Evolutionary conservation across 2,888 invertebrate species (phyloP), one percentile per base, ranked within the genome.

Genomic region (Cephus pulcher): DNA sequence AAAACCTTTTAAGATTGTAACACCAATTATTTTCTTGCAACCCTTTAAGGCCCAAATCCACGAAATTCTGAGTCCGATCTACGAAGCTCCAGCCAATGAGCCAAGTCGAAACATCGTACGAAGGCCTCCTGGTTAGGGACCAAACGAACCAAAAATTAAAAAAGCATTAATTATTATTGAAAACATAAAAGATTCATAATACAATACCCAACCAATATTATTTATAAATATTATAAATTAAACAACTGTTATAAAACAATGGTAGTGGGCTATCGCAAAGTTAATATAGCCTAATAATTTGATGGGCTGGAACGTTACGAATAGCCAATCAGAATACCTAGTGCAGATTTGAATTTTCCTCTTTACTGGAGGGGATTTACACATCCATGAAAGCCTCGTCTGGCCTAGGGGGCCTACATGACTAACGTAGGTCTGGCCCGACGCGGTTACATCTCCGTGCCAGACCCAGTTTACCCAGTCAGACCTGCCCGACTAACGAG

Each of bases 401-500:
- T 56, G 56, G 23, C 56, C 56, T 56, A 56, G 56, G 56, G 56
- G 56, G 56, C 56, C 23, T 56, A 2, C 56, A 56, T 23, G 9
- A 15, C 56, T 23, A 9, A 68, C 12, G 32, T 12, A 32, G 74
- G 40, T 83, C 84, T 84, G 80, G 78, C 82, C 73, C 76, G 81
- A 80, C 79, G 83, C 80, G 80, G 75, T 79, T 85, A 34, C 77
- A 84, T 85, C 82, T 79, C 85, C 81, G 80, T 82, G 78, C 77
- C 76, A 78, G 80, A 74, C 56, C 56, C 56, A 56, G 56, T 15
- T 15, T 6, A 56, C 56, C 56, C 23, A 40, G 40, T 23, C 40
- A 23, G 40, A 40, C 40, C 40, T 56, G 56, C 56, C 56, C 56
- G 56, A 56, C 77, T 74, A 79, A 76, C 77, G 33, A 80, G 79